Evolutionary conservation across 2,113 vertebrate species (phyloP).

Genomic region (Zosterops japonicus): DNA sequence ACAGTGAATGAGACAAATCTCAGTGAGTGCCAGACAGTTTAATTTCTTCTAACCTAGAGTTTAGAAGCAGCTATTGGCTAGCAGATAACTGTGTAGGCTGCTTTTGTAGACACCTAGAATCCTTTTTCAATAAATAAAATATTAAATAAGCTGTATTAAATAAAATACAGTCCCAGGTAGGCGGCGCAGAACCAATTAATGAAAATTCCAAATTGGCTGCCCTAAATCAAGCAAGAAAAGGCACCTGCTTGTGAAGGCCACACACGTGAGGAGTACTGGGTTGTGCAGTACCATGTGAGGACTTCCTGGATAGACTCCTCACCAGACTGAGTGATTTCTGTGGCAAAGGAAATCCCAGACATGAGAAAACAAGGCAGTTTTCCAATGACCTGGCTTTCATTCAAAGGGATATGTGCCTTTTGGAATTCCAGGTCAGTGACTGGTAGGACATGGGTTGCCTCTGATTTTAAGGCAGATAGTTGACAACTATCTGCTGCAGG

Average conservation of each 20-base stretch:
- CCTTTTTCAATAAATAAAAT: neutral
- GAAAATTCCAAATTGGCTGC: neutral
- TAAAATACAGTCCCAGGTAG: neutral
- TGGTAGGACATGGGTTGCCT: neutral
- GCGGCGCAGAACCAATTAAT: neutral
- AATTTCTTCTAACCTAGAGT: conserved; percentile 58
- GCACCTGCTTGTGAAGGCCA: neutral
- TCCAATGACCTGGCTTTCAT: neutral
- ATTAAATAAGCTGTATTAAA: neutral
- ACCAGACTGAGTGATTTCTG: neutral
- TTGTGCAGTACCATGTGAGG: neutral
- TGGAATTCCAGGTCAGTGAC: neutral
- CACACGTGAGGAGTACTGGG: neutral
- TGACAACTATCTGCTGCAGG: neutral
- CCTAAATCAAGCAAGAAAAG: neutral
- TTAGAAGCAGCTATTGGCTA: conserved; percentile 54
- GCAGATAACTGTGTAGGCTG: conserved; percentile 39
- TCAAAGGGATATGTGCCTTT: neutral
- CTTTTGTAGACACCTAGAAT: conserved; percentile 11
- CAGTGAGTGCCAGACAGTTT: conserved; percentile 29
- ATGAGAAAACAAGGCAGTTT: neutral
- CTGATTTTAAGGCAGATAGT: neutral
- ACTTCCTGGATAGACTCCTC: neutral
- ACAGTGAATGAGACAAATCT: conserved; percentile 2
- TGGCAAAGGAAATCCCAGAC: neutral